Evolutionary conservation across 2,888 invertebrate genomes (phyloP), one percentile per base, ranked within the genome.

Genomic region (Cancer borealis): DNA sequence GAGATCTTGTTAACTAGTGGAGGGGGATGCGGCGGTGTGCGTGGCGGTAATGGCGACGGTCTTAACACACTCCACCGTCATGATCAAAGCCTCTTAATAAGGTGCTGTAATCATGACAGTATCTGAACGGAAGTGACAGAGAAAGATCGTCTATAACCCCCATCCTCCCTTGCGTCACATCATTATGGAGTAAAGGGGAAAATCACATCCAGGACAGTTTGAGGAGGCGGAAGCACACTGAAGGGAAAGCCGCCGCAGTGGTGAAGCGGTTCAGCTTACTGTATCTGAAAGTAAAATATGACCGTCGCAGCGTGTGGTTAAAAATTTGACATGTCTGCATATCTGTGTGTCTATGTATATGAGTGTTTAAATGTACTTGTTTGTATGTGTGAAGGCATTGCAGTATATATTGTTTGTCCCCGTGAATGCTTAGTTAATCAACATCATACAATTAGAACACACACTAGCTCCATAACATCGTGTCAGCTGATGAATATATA

Each of bases 281-380:
- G 30, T 8, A 79, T 79, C 73, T 79, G 30, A 79, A 79, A 79
- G 73, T 79, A 26, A 79, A 73, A 73, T 73, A 73, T 26, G 73
- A 73, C n/a, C 73, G 26, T 73, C 73, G 21, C 73, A 73, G 5
- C 26, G n/a, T n/a, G n/a, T n/a, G n/a, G n/a, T n/a, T n/a, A n/a
- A n/a, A n/a, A n/a, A n/a, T n/a, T n/a, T n/a, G n/a, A n/a, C n/a
- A 66, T 6, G 66, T 66, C 14, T 66, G 66, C 21, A 3, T 66
- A 21, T 66, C 14, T 17, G 49, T 49, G 49, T 49, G 49, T 66
- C 10, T 66, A 21, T 66, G 66, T 66, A 3, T 66, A 21, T 66
- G 66, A 14, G 66, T 17, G 66, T 49, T 5, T 49, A 12, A 8
- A 12, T 49, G 49, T 49, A 12, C 49, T 5, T 66, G 66, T 66